Conservation (phyloP, 2,797 vertebrate species). For the Acanthurus tractus region DNA sequence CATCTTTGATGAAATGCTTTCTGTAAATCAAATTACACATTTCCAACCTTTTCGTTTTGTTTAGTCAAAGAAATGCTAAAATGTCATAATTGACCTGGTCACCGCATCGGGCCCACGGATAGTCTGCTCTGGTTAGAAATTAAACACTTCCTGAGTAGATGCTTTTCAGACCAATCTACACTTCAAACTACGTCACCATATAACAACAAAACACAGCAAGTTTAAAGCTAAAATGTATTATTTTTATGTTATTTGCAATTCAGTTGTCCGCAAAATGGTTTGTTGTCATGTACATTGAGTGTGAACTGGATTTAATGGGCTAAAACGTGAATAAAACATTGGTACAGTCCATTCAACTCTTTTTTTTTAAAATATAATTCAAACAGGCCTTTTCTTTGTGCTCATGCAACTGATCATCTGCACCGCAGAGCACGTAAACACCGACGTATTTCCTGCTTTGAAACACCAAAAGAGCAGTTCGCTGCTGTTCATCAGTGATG, state of each 20-base stretch:
- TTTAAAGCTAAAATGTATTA: background rate
- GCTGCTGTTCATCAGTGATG: constrained; percentile 23
- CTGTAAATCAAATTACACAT: background rate
- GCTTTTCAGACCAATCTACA: too few relatives aligned
- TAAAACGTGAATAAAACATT: background rate
- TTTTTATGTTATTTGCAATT: background rate
- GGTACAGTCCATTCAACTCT: background rate
- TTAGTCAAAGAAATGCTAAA: background rate
- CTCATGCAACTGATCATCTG: background rate
- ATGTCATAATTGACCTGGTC: background rate
- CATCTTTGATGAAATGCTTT: background rate
- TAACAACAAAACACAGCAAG: background rate
- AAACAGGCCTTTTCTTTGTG: background rate
- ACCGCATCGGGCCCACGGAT: background rate
- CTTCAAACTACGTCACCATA: background rate
- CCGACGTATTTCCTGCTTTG: constrained; percentile 17
- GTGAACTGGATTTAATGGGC: background rate
- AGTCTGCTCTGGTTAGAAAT: background rate
- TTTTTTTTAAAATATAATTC: background rate
- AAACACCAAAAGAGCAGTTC: constrained; percentile 9
- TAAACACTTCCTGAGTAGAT: background rate
- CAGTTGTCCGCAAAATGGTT: background rate
- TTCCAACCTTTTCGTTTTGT: background rate
- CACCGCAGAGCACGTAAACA: constrained; percentile 16
- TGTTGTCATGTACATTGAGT: background rate